Evolutionary conservation across 1,140 invertebrate species (phyloP), one percentile per base, ranked within the genome.

Genomic region (Aricia agestis): DNA sequence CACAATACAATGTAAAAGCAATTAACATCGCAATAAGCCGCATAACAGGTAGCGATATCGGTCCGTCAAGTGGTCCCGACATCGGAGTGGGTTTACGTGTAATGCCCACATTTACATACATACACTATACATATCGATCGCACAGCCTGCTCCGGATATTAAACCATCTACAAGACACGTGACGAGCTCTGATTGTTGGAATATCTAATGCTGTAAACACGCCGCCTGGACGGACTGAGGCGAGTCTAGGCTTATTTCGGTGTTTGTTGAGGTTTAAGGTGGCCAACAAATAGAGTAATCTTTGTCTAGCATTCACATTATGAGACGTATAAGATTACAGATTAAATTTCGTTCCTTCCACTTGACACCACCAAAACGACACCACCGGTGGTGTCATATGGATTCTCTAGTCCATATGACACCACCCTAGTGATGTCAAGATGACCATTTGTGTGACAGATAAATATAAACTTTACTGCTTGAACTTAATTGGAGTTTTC

Each of bases 21-120:
- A 69, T 69, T 58, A 31, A 69, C 36, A 59, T 36, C 52, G 68
- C 36, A 57, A 25, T 68, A 32, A 32, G 15, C 19, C 52, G 58
- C 25, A 31, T 52, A 31, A 31, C 7, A 11, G n/a, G 25, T 61
- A 57, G 61, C 70, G 61, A 42, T 66, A 65, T 68, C 57, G 66
- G 67, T 73, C 45, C 70, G 59, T 67, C 72, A 70, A 67, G 68
- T 70, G 72, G 69, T 70, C 66, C 72, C 57, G 69, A 61, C 71
- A 72, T 74, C 69, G 66, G 74, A 83, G 79, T 80, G 78, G 75
- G 77, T 83, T 81, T 79, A 67, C 82, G 74, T 82, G 82, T 83
- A 80, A 83, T 83, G 19, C 45, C 58, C 61, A 57, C 76, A 73
- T 72, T 74, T 72, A 71, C 66, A 76, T 76, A 75, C 70, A 81